Conservation (phyloP, 2,113 vertebrate species). For the Nannospalax galili region DNA sequence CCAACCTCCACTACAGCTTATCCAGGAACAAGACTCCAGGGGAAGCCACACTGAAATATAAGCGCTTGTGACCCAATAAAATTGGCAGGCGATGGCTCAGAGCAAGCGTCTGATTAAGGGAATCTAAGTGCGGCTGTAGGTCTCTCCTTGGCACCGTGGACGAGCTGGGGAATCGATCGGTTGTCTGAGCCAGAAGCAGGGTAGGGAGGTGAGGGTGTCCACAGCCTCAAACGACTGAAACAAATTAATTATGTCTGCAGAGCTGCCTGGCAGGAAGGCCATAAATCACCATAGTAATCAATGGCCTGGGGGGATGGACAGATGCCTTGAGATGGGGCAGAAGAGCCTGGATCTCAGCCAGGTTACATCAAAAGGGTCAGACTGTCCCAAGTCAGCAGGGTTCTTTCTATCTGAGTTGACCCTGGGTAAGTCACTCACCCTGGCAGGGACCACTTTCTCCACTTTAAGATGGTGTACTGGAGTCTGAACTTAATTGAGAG, state of each 20-base stretch:
- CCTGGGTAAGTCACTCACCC: not conserved
- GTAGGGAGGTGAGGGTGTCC: not conserved
- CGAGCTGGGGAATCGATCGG: conserved; percentile 44
- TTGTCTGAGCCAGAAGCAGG: conserved; percentile 33
- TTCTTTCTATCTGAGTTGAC: not conserved
- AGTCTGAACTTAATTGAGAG: not conserved
- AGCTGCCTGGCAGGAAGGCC: conserved; percentile 40
- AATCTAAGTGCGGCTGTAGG: conserved; percentile 59
- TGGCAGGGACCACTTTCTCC: not conserved
- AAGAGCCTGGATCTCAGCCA: not conserved
- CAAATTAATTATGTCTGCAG: conserved; percentile 76
- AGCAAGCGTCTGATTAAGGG: conserved; percentile 78
- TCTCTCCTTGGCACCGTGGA: conserved; percentile 42
- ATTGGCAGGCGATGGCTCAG: conserved; percentile 9
- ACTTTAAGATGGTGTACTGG: not conserved
- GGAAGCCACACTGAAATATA: conserved; percentile 53
- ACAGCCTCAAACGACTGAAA: conserved; percentile 73
- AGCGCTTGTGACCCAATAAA: conserved; percentile 55
- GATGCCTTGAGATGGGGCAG: not conserved
- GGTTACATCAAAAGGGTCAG: not conserved
- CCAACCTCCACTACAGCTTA: not conserved
- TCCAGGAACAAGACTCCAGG: not conserved
- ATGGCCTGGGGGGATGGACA: conserved; percentile 56
- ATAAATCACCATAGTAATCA: conserved; percentile 78
- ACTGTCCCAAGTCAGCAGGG: not conserved